Evolutionary conservation across 2,888 invertebrate genomes (phyloP), one percentile per base, ranked within the genome.

Genomic region (Nasonia oneida): DNA sequence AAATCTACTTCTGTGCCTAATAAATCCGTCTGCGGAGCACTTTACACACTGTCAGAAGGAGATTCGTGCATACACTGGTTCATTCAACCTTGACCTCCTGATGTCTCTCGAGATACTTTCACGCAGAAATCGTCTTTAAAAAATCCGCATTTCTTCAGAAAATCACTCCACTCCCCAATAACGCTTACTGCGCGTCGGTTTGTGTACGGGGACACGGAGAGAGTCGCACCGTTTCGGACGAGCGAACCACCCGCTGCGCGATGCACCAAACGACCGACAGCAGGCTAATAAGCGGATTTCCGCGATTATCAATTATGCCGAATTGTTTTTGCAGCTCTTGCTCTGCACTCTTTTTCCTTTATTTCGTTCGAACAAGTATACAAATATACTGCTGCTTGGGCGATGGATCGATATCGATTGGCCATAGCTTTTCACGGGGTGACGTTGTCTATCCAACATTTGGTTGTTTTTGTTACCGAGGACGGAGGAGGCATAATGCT

Each of bases 281-380:
- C 61, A 23, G 18, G 61, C 82, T 85, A 87, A 87, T 85, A 77
- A 87, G 85, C 85, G 87, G 87, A 87, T 87, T 87, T 87, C 87
- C 87, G 84, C 67, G 87, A 87, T 87, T 87, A 85, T 74, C 87
- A 87, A 87, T 85, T 85, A 80, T 71, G 79, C 83, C 81, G 39
- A 83, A 83, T 81, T 82, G 50, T 75, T 50, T 75, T 18, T 75
- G 39, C 33, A 10, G 37, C 33, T 23, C 64, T 82, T 39, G 6
- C 39, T 42, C 47, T 47, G 42, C 6, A 29, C 37, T 70, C 15
- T 77, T 37, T 50, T 64, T 18, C 70, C 2, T 42, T 82, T 61
- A 33, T 15, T 74, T 61, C 50, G 8, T 12, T 70, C 37, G 47
- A 29, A 50, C 42, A 10, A 29, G n/a, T 42, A 10, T 47, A 47